Conservation (phyloP, 1,140 invertebrate species). For the Orius insidiosus region DNA sequence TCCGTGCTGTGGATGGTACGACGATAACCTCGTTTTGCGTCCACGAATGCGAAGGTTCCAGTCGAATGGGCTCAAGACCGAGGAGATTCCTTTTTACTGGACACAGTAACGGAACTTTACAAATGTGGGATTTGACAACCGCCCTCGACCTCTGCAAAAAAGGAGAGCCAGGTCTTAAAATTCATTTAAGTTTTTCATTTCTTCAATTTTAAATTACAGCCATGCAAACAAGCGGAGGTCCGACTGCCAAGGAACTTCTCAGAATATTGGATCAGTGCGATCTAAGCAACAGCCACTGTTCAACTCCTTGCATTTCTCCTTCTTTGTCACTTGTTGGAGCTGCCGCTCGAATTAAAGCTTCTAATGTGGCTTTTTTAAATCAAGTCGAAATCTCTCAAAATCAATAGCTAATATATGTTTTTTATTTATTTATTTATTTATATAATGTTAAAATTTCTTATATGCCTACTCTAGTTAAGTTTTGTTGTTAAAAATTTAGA, state of each 20-base stretch:
- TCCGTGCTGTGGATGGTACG: slow-evolving; percentile 88
- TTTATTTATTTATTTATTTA: too few species aligned
- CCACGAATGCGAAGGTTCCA: slow-evolving; percentile 90
- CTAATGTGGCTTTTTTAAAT: slow-evolving; percentile 55
- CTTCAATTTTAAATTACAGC: slow-evolving; percentile 7
- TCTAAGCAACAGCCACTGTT: slow-evolving; percentile 62
- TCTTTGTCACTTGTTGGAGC: slow-evolving; percentile 43
- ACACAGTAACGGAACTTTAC: slow-evolving; percentile 83
- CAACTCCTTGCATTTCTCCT: slow-evolving; percentile 71
- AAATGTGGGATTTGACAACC: slow-evolving; percentile 97
- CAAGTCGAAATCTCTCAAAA: slow-evolving; percentile 23
- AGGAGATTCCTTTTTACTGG: slow-evolving; percentile 86
- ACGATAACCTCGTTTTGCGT: slow-evolving; percentile 90
- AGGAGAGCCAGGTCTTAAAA: slow-evolving; percentile 36
- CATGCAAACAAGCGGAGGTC: slow-evolving; percentile 52
- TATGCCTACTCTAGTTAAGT: too few species aligned
- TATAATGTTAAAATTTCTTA: too few species aligned
- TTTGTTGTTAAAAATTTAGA: too few species aligned
- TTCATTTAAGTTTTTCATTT: background rate
- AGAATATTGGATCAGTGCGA: slow-evolving; percentile 85
- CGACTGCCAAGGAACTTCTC: slow-evolving; percentile 74
- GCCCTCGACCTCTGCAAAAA: slow-evolving; percentile 68
- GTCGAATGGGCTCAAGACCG: slow-evolving; percentile 76
- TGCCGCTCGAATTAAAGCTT: slow-evolving; percentile 47
- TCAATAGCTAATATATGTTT: too few species aligned